These are phyloP conservation scores for Ceramica pisi DNA, from an alignment of 2,888 invertebrate genomes.

Conservation along the genomic window DNA sequence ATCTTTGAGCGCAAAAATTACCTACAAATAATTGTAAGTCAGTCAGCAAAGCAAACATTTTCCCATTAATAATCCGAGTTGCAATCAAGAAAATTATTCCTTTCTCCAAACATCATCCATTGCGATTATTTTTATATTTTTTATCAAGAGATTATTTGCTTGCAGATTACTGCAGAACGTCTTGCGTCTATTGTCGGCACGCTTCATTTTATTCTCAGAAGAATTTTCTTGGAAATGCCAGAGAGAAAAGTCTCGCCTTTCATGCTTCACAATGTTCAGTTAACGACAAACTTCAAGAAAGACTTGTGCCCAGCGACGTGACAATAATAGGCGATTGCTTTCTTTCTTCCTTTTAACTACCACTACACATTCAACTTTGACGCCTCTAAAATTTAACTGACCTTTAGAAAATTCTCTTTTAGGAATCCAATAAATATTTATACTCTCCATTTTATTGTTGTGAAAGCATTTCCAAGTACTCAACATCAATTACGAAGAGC, in stretches of 20 bases:
- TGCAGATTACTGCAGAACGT: constrained; percentile 25
- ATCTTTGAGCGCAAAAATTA: background rate
- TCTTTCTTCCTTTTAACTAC: constrained; percentile 31
- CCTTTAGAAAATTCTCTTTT: constrained; percentile 7
- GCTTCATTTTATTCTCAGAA: constrained; percentile 17
- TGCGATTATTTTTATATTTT: constrained; percentile 2
- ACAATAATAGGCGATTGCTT: constrained; percentile 34
- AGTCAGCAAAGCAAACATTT: background rate
- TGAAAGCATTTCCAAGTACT: constrained; percentile 28
- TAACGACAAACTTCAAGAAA: constrained; percentile 48
- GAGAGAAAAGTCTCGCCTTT: constrained; percentile 11
- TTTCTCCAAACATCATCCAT: background rate
- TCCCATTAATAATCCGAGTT: background rate
- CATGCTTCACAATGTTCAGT: constrained; percentile 35
- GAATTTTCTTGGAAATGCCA: constrained; percentile 25
- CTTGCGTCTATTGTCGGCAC: background rate
- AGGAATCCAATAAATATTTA: constrained; percentile 18
- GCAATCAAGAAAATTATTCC: constrained; percentile 7
- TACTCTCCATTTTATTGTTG: constrained; percentile 9
- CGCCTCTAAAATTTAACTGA: constrained; percentile 27
- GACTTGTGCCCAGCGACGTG: constrained; percentile 37
- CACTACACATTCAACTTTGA: constrained; percentile 30
- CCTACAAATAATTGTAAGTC: background rate
- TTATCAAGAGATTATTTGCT: constrained; percentile 24
- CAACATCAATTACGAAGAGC: constrained; percentile 37